Evolutionary conservation across 1,140 invertebrate genomes (phyloP).

Genomic region (Watersipora subatra): DNA sequence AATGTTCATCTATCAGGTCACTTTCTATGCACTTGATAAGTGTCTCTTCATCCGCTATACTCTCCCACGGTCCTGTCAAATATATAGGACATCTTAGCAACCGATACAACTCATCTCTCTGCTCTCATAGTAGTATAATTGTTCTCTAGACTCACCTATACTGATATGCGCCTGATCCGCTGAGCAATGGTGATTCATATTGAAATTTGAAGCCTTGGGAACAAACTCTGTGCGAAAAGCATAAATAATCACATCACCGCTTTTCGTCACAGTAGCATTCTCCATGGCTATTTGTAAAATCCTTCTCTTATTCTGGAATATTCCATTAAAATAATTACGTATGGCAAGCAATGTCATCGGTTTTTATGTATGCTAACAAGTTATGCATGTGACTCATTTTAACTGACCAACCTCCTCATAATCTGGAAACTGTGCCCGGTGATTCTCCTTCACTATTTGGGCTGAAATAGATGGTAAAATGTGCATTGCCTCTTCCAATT

Average conservation of each 20-base stretch:
- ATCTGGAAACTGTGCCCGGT: constrained; percentile 25
- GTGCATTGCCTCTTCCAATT: constrained; percentile 20
- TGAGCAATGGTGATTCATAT: constrained; percentile 27
- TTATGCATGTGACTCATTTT: too few relatives aligned
- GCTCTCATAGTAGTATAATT: background rate
- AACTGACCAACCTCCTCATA: constrained; percentile 20
- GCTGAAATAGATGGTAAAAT: constrained; percentile 22
- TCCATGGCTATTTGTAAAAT: constrained; percentile 22
- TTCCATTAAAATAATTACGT: too few relatives aligned
- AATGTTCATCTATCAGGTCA: constrained; percentile 28
- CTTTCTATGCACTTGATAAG: constrained; percentile 25
- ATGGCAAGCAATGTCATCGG: too few relatives aligned
- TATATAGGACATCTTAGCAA: background rate
- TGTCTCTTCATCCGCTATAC: constrained; percentile 24
- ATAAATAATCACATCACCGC: constrained; percentile 27
- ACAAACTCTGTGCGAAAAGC: constrained; percentile 25
- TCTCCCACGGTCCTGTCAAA: constrained; percentile 24
- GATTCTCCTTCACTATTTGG: constrained; percentile 21
- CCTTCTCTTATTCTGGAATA: constrained; percentile 14
- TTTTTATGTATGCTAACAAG: too few relatives aligned
- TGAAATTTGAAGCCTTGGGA: constrained; percentile 22
- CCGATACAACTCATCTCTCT: background rate
- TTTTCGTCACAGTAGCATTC: constrained; percentile 19
- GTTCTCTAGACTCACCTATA: constrained; percentile 7
- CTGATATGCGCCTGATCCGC: constrained; percentile 23